Percentiles rank a stretch among this genome's conserved stretches.
phyloP scores from a whole-genome alignment of 1,140 invertebrate species.

The Trachymyrmex septentrionalis region DNA sequence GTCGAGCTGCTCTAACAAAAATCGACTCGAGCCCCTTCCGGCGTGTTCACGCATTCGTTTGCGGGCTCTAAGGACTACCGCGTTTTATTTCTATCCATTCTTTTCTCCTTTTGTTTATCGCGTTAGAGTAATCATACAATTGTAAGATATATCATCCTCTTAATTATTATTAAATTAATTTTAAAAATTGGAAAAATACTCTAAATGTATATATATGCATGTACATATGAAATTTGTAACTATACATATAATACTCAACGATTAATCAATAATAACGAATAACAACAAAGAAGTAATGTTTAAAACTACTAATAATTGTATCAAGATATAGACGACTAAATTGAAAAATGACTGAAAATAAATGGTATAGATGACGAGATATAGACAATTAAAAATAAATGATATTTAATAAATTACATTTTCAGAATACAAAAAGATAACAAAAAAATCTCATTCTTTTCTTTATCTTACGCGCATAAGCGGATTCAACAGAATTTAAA shows the following conservation, averaged over 20 bases:
- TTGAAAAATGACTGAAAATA: background rate
- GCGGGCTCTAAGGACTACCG: conserved; percentile 7
- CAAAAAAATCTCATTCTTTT: background rate
- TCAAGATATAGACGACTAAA: background rate
- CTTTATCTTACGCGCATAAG: background rate
- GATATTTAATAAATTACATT: background rate
- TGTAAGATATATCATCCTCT: too few relatives aligned
- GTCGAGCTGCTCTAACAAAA: conserved; percentile 62
- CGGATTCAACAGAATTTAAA: conserved; percentile 2
- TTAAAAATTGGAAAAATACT: background rate
- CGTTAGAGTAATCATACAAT: conserved; percentile 10
- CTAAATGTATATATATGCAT: too few relatives aligned
- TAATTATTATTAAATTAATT: background rate
- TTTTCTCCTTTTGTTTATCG: background rate
- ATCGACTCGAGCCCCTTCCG: conserved; percentile 55
- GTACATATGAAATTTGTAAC: too few relatives aligned
- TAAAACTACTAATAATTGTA: too few relatives aligned
- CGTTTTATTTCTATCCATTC: background rate
- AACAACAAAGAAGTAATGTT: background rate
- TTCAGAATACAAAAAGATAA: background rate
- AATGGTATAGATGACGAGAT: too few relatives aligned
- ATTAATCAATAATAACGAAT: background rate
- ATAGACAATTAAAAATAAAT: background rate
- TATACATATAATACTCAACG: too few relatives aligned
- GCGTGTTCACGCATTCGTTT: conserved; percentile 60